Conservation (phyloP, 2,888 invertebrate species). For the Scaeva pyrastri region DNA sequence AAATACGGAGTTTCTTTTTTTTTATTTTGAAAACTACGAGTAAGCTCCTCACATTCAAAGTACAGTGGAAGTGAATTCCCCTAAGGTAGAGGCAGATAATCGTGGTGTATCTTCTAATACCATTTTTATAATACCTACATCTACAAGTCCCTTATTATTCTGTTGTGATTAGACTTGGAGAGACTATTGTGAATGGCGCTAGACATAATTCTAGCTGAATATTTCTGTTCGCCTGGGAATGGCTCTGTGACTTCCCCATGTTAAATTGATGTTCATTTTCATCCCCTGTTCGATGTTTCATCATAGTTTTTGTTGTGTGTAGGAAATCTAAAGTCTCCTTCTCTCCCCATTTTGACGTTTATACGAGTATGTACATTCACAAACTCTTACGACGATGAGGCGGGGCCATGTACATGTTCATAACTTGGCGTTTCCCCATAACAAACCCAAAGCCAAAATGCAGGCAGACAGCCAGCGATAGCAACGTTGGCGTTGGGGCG, state of each 20-base stretch:
- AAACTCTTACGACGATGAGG: not conserved
- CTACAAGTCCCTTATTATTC: slow-evolving; percentile 24
- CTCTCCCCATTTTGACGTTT: slow-evolving; percentile 28
- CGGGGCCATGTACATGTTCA: slow-evolving; percentile 27
- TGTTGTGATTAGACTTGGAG: not conserved
- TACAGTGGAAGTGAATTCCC: slow-evolving; percentile 2
- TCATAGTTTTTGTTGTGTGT: slow-evolving; percentile 10
- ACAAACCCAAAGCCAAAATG: not conserved
- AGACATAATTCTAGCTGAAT: slow-evolving; percentile 27
- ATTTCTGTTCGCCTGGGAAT: slow-evolving; percentile 80
- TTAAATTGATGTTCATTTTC: slow-evolving; percentile 77
- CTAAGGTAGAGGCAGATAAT: slow-evolving; percentile 25
- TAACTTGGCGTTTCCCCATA: slow-evolving; percentile 25
- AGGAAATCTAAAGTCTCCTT: slow-evolving; percentile 46
- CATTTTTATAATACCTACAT: too few species aligned
- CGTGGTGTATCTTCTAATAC: slow-evolving; percentile 32
- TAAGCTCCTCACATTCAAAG: slow-evolving; percentile 4
- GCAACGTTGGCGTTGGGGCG: not conserved
- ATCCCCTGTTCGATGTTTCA: slow-evolving; percentile 65
- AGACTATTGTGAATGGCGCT: slow-evolving; percentile 24
- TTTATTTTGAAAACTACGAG: too few species aligned
- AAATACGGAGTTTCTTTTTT: too few species aligned
- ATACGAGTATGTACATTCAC: not conserved
- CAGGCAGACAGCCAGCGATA: not conserved
- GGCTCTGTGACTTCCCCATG: slow-evolving; percentile 83